Percentiles rank a stretch among this genome's conserved stretches.
phyloP scores from a whole-genome alignment of 2,113 vertebrate genomes.

The Lepisosteus oculatus region DNA sequence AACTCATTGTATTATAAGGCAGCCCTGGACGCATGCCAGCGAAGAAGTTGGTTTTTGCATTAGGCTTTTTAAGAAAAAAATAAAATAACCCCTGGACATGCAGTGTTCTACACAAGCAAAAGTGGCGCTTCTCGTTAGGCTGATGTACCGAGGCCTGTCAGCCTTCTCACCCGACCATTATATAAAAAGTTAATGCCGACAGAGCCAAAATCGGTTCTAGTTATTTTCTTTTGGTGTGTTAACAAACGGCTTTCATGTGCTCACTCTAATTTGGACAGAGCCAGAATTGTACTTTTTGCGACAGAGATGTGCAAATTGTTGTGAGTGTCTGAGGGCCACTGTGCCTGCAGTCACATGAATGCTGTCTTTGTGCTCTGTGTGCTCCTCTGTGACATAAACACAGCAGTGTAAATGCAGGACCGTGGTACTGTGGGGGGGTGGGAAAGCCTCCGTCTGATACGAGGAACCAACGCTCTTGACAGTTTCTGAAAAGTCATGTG shows the following conservation, averaged over 20 bases:
- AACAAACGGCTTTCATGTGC: background rate
- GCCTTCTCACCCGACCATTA: too few relatives aligned
- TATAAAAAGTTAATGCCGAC: too few relatives aligned
- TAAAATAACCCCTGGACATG: background rate
- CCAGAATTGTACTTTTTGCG: background rate
- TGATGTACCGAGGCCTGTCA: too few relatives aligned
- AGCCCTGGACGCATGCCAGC: conserved; percentile 21
- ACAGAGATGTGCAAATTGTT: background rate
- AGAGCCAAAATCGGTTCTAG: too few relatives aligned
- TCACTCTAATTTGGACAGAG: background rate
- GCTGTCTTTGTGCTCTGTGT: background rate
- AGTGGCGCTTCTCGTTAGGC: too few relatives aligned
- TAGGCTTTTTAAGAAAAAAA: conserved; percentile 45
- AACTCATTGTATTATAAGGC: conserved; percentile 23
- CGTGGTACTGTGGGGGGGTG: background rate
- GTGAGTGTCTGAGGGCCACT: background rate
- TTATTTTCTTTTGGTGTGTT: background rate
- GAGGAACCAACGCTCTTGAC: background rate
- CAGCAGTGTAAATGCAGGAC: conserved; percentile 6
- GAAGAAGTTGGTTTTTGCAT: conserved; percentile 48
- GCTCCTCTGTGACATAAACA: background rate
- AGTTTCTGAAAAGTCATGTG: too few relatives aligned
- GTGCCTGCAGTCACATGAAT: background rate
- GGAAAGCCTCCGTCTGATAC: background rate
- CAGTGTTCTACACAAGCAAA: conserved; percentile 11